Percentiles rank a stretch among this genome's conserved stretches.
These are phyloP conservation scores for Batillaria attramentaria DNA, from an alignment of 1,140 invertebrate genomes.

Conservation along the genomic window DNA sequence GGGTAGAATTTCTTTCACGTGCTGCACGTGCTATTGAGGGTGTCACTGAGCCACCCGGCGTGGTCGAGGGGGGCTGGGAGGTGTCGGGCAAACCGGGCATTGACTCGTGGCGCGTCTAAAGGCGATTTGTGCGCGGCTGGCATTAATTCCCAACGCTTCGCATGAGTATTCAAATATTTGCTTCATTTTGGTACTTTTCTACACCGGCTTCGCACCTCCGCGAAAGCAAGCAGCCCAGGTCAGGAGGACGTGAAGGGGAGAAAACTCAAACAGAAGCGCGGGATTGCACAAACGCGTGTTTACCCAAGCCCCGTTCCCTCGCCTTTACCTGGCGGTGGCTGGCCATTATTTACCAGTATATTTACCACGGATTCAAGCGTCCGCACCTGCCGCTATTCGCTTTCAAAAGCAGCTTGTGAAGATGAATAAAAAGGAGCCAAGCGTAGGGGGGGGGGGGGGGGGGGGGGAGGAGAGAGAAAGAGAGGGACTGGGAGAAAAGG, in stretches of 20 bases:
- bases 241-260: not conserved
- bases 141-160: conserved; percentile 4
- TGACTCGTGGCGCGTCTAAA: no score
- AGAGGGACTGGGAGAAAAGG: no score
- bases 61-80: no score
- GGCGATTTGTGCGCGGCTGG: no score
- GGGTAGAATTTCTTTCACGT: no score
- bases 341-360: conserved; percentile 14
- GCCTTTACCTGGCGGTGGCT: not conserved
- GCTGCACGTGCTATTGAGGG: no score
- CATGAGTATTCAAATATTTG: conserved; percentile 14
- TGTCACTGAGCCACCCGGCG: no score
- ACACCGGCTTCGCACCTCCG: not conserved
- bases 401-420: not conserved
- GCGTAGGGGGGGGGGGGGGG: not conserved
- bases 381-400: not conserved
- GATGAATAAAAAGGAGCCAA: not conserved
- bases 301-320: not conserved
- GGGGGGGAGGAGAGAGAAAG: no score
- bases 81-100: no score
- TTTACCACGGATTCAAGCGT: conserved; percentile 12
- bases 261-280: conserved; percentile 2
- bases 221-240: not conserved
- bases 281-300: not conserved
- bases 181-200: conserved; percentile 11